Percentiles rank a stretch among this genome's conserved stretches.
Evolutionary conservation across 2,888 invertebrate genomes (phyloP).

Genomic region (Ryuthela nishihirai): DNA sequence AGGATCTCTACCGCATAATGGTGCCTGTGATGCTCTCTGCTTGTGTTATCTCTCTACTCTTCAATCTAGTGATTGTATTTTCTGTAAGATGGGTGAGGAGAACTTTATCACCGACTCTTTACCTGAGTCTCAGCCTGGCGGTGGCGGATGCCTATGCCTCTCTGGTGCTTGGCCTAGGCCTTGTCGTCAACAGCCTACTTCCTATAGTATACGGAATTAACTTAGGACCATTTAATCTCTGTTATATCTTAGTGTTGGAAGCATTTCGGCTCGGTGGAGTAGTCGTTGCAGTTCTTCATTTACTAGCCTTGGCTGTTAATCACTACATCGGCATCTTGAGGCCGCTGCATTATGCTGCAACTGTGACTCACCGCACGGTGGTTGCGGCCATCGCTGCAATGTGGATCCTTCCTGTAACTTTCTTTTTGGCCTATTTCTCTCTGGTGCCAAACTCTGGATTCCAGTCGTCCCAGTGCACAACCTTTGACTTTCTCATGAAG

Average conservation of each 20-base stretch:
- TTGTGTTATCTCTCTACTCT: conserved; percentile 56
- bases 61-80: conserved; percentile 58
- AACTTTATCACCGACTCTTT: conserved; percentile 49
- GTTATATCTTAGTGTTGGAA: conserved; percentile 48
- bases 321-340: conserved; percentile 63
- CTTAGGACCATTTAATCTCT: conserved; percentile 49
- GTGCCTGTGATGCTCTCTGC: conserved; percentile 53
- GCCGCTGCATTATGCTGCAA: conserved; percentile 62
- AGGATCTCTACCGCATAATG: conserved; percentile 44
- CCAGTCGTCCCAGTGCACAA: conserved; percentile 38
- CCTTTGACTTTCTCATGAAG: conserved; percentile 49
- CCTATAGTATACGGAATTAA: conserved; percentile 49
- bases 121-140: conserved; percentile 50
- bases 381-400: conserved; percentile 55
- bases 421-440: conserved; percentile 57
- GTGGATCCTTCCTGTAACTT: conserved; percentile 58
- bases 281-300: conserved; percentile 61
- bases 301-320: conserved; percentile 62
- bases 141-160: conserved; percentile 60
- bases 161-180: conserved; percentile 55
- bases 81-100: conserved; percentile 58
- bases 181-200: conserved; percentile 58
- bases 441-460: conserved; percentile 53
- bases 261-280: conserved; percentile 58
- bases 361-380: conserved; percentile 57